These are phyloP conservation scores for Rhopalosiphum maidis DNA, from an alignment of 1,140 invertebrate genomes.

Conservation along the genomic window DNA sequence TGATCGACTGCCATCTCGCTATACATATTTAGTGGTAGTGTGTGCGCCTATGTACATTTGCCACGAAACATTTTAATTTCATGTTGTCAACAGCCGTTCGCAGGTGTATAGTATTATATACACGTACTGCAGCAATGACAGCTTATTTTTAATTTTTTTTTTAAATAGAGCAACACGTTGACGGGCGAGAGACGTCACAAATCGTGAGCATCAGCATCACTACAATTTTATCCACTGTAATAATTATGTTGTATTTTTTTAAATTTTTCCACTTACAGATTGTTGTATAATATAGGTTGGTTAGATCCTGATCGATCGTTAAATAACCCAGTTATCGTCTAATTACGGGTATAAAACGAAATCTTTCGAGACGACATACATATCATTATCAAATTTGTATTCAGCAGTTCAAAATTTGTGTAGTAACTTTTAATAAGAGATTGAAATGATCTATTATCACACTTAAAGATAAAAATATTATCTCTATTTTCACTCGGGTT, in stretches of 20 bases:
- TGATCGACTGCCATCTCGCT: background rate
- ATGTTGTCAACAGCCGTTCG: background rate
- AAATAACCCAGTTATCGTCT: background rate
- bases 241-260: background rate
- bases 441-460: too few species aligned
- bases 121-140: background rate
- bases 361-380: background rate
- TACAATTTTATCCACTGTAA: background rate
- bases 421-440: too few species aligned
- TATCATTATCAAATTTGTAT: too few species aligned
- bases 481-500: too few species aligned
- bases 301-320: background rate
- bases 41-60: background rate
- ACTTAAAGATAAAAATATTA: too few species aligned
- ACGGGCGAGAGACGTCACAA: background rate
- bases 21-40: background rate
- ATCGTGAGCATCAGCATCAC: background rate
- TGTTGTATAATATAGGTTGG: background rate
- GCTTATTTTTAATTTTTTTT: slow-evolving; percentile 13
- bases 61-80: slow-evolving; percentile 29
- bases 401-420: too few species aligned
- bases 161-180: background rate
- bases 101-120: background rate
- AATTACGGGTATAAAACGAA: background rate
- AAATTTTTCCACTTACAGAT: too few species aligned